Conservation (phyloP, 2,797 vertebrate species). For the Lacerta agilis region DNA sequence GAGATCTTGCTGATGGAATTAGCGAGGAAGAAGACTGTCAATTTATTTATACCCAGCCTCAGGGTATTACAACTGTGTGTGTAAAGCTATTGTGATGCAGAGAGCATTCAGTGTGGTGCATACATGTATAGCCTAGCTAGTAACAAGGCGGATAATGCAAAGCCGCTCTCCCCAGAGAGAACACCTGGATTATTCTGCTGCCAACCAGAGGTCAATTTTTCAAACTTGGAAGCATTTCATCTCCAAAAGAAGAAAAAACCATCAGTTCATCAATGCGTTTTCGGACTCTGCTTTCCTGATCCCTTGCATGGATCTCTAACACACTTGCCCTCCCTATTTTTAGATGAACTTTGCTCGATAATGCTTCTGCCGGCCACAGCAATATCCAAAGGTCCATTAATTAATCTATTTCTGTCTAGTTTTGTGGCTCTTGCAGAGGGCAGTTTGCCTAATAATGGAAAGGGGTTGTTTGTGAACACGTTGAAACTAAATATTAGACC, state of each 20-base stretch:
- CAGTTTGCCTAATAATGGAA: constrained; percentile 5
- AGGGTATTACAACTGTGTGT: constrained; percentile 61
- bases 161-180: constrained; percentile 32
- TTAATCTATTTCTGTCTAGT: neutral
- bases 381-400: neutral
- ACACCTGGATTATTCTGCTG: neutral
- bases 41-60: constrained; percentile 75
- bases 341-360: neutral
- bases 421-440: neutral
- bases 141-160: constrained; percentile 54
- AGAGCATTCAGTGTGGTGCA: constrained; percentile 43
- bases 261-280: neutral
- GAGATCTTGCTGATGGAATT: constrained; percentile 61
- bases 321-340: neutral
- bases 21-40: constrained; percentile 68
- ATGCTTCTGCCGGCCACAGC: neutral
- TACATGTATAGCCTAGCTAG: constrained; percentile 37
- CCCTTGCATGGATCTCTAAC: neutral
- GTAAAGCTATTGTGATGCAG: constrained; percentile 61
- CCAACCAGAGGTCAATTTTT: neutral
- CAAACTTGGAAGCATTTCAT: neutral
- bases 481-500: constrained; percentile 5
- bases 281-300: neutral
- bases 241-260: neutral
- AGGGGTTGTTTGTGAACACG: neutral